phyloP scores from a whole-genome alignment of 2,113 vertebrate species.

The Gorilla gorilla region DNA sequence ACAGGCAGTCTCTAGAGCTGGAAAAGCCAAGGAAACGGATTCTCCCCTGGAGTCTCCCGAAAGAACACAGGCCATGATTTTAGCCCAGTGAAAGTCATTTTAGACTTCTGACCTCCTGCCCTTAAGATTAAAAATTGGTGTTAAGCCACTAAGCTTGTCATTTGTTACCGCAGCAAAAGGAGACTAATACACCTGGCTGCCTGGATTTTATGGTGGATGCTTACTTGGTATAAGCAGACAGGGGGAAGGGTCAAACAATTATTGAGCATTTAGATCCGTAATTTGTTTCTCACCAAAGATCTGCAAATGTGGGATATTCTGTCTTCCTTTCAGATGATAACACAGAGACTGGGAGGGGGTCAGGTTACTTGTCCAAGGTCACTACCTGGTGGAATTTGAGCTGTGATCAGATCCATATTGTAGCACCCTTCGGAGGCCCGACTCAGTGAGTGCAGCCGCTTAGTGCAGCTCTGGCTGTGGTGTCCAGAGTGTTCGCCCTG shows the following conservation, averaged over 20 bases:
- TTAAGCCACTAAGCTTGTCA: background rate
- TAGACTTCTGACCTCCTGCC: background rate
- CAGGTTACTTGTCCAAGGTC: background rate
- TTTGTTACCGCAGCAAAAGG: background rate
- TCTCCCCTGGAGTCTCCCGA: background rate
- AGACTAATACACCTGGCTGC: background rate
- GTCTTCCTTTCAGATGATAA: background rate
- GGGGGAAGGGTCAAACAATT: background rate
- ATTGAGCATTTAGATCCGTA: background rate
- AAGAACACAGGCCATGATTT: too few relatives aligned
- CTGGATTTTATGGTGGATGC: background rate
- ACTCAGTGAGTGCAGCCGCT: accelerated
- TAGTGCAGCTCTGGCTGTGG: accelerated
- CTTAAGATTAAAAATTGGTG: background rate
- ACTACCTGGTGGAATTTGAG: background rate
- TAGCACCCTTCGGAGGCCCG: accelerated
- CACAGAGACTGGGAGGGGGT: background rate
- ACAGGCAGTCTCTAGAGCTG: background rate
- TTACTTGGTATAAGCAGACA: background rate
- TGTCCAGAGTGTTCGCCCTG: background rate
- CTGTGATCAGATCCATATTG: background rate
- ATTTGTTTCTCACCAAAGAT: background rate
- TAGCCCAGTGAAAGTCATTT: background rate
- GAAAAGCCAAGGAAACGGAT: background rate
- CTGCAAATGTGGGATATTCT: too few relatives aligned